phyloP scores from a whole-genome alignment of 2,888 invertebrate species.

The Subacronicta megacephala region DNA sequence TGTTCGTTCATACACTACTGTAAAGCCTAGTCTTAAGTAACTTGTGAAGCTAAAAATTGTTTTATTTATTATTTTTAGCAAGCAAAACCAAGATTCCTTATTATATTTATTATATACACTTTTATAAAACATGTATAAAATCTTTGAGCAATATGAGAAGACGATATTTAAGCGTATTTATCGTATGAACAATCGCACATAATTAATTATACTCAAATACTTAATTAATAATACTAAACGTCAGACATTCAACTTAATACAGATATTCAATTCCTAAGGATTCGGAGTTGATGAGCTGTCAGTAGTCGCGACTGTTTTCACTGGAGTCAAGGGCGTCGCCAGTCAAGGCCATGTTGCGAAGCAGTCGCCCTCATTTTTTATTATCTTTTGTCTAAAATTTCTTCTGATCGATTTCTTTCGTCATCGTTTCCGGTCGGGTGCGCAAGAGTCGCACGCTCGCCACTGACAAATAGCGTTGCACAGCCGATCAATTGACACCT shows the following conservation, averaged over 20 bases:
- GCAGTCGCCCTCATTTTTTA: constrained; percentile 81
- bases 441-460: constrained; percentile 63
- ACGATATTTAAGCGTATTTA: no score
- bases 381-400: constrained; percentile 78
- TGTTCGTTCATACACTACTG: no score
- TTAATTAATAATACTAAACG: not conserved
- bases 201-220: no score
- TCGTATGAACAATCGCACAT: no score
- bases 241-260: constrained; percentile 2
- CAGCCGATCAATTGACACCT: constrained; percentile 47
- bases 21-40: no score
- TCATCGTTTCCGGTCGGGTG: constrained; percentile 80
- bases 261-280: constrained; percentile 19
- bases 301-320: constrained; percentile 74
- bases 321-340: constrained; percentile 82
- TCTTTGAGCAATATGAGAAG: no score
- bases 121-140: no score
- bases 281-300: constrained; percentile 57
- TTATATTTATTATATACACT: no score
- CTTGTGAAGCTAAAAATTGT: no score
- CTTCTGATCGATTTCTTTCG: constrained; percentile 81
- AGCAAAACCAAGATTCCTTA: no score
- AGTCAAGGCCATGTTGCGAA: constrained; percentile 86
- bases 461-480: constrained; percentile 52
- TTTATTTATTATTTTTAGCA: no score